A percentile compares a stretch with the other conserved stretches of the same genome.
phyloP scores from a whole-genome alignment of 2,113 vertebrate genomes.

The Sarotherodon lohbergeri region DNA sequence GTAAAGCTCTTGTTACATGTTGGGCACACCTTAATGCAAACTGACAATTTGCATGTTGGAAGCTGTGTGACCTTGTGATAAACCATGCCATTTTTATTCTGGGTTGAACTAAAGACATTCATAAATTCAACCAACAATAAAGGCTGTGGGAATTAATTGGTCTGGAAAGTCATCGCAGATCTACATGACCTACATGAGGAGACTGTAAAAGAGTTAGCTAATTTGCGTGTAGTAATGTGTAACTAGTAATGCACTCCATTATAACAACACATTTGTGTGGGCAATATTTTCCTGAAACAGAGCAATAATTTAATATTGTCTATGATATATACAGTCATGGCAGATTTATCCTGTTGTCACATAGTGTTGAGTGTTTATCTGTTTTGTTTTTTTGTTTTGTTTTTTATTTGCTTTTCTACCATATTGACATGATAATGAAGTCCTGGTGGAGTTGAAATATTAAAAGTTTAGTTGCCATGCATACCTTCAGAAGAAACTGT shows the following conservation, averaged over 20 bases:
- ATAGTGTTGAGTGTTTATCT: background rate
- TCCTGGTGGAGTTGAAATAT: background rate
- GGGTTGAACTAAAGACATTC: background rate
- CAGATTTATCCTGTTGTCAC: background rate
- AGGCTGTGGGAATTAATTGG: background rate
- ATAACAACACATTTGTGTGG: background rate
- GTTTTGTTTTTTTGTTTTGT: background rate
- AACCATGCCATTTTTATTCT: accelerated
- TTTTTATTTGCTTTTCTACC: accelerated
- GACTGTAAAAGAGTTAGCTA: background rate
- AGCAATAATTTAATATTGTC: background rate
- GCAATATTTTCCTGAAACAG: background rate
- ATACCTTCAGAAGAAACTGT: conserved; percentile 86
- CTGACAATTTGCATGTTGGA: background rate
- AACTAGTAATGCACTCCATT: background rate
- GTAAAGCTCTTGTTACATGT: background rate
- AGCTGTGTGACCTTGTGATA: background rate
- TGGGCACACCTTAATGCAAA: background rate
- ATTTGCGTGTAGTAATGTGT: background rate
- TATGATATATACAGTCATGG: background rate
- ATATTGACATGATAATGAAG: background rate
- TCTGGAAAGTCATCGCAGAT: background rate
- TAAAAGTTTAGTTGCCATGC: background rate
- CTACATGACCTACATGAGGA: background rate
- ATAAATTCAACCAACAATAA: background rate